Evolutionary conservation across 53 echinoderm and acorn worm species (phyloP), one percentile per base, ranked within the genome.

Genomic region (Henricia sp.): DNA sequence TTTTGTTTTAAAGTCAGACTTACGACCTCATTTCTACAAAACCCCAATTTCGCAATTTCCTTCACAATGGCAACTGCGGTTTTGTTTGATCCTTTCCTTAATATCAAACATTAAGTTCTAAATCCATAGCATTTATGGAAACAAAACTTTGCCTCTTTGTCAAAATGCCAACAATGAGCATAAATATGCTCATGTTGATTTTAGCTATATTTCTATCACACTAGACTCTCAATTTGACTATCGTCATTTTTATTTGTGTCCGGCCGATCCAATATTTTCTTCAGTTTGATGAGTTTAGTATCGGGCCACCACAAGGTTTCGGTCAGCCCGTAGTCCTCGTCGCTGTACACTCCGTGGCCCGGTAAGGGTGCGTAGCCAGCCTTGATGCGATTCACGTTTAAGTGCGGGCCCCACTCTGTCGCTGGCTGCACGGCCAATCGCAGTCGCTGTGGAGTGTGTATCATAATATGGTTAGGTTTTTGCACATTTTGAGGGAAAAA

Each of bases 351-450:
- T 74, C 38, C 75, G 44, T 72, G 35, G 33, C 50, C 68, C 27
- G 82, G 73, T 19, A 89, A 37, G 11, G 83, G 89, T 16, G 36
- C 56, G 53, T 92, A 92, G 9, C 92, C 92, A 2, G 83, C 82
- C 32, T 69, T 63, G 20, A 86, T 68, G 21, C 92, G 74, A 59
- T 92, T 71, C 14, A 33, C 58, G 29, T 89, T 89, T 6, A 86
- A 52, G 50, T 89, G 89, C 17, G 92, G 92, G 19, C 92, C 92
- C 92, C 92, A 92, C 17, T 89, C 83, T 30, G 68, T 33, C 0
- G 86, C 26, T 1, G 92, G 92, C 9, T 38, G 67, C 32, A 54
- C 40, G 33, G 89, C 71, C 27, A 35, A 20, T 42, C 74, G 82
- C 55, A 86, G 4, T 20, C 92, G 80, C 90, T 90, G 82, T 60